A percentile compares a stretch with the other conserved stretches of the same genome.
Evolutionary conservation across 2,888 invertebrate genomes (phyloP).

Genomic region (Polymixis flavicincta): DNA sequence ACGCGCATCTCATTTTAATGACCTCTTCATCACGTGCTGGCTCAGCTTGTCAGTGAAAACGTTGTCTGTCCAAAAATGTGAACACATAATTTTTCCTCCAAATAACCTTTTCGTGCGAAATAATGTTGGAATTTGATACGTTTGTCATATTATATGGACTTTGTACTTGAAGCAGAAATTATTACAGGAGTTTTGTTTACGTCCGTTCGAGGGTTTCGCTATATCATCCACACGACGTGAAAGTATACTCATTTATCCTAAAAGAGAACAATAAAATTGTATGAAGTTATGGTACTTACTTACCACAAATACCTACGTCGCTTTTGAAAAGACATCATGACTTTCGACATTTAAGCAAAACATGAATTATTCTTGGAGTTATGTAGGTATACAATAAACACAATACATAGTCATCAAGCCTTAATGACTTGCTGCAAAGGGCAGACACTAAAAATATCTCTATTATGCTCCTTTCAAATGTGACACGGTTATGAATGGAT

Average conservation of each 20-base stretch:
- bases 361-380: conserved; percentile 28
- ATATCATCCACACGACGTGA: conserved; percentile 12
- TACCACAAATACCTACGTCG: conserved; percentile 1
- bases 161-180: conserved; percentile 25
- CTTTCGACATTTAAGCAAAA: conserved; percentile 45
- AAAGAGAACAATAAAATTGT: neutral
- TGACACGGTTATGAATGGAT: conserved; percentile 44
- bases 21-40: conserved; percentile 55
- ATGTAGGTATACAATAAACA: conserved; percentile 27
- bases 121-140: conserved; percentile 52
- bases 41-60: conserved; percentile 55
- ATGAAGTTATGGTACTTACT: neutral
- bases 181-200: conserved; percentile 23
- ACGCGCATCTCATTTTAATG: conserved; percentile 53
- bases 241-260: conserved; percentile 2
- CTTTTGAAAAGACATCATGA: conserved; percentile 28
- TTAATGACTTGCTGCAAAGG: conserved; percentile 54
- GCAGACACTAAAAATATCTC: conserved; percentile 50
- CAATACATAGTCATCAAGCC: conserved; percentile 45
- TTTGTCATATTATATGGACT: conserved; percentile 45
- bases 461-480: conserved; percentile 31
- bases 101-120: conserved; percentile 45
- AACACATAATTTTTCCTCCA: conserved; percentile 48
- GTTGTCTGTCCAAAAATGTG: conserved; percentile 46
- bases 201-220: neutral